phyloP scores from a whole-genome alignment of 2,888 invertebrate species.

The Tridacna gigas region DNA sequence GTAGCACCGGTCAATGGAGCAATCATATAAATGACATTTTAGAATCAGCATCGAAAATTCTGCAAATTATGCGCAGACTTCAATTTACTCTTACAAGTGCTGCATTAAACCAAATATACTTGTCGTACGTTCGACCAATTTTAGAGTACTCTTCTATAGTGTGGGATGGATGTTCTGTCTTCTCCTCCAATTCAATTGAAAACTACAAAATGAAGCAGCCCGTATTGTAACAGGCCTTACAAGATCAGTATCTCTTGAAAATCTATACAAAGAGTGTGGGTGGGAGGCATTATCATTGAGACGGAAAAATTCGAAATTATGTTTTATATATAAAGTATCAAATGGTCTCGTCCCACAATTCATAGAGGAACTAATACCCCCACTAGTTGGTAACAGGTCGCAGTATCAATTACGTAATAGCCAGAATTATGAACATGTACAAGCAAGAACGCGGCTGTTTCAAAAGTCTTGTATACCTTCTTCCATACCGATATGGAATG shows the following conservation, averaged over 20 bases:
- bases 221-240: constrained; percentile 36
- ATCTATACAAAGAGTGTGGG: constrained; percentile 19
- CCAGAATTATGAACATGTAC: background rate
- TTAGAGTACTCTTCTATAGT: constrained; percentile 21
- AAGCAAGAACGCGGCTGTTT: background rate
- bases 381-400: background rate
- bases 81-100: background rate
- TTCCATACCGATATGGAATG: background rate
- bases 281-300: constrained; percentile 19
- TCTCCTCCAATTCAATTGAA: constrained; percentile 14
- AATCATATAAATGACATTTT: constrained; percentile 29
- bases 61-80: constrained; percentile 32
- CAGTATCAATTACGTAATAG: background rate
- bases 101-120: constrained; percentile 22
- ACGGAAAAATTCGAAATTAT: constrained; percentile 20
- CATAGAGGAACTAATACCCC: background rate
- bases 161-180: constrained; percentile 7
- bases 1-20: constrained; percentile 18
- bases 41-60: constrained; percentile 28
- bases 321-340: background rate
- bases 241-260: constrained; percentile 12
- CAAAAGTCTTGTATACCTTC: background rate
- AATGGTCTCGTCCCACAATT: background rate
- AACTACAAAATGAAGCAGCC: constrained; percentile 35
- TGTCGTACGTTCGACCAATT: constrained; percentile 3